Percentiles rank a stretch among this genome's conserved stretches.
phyloP scores from a whole-genome alignment of 2,888 invertebrate species.

The Panorpa germanica region DNA sequence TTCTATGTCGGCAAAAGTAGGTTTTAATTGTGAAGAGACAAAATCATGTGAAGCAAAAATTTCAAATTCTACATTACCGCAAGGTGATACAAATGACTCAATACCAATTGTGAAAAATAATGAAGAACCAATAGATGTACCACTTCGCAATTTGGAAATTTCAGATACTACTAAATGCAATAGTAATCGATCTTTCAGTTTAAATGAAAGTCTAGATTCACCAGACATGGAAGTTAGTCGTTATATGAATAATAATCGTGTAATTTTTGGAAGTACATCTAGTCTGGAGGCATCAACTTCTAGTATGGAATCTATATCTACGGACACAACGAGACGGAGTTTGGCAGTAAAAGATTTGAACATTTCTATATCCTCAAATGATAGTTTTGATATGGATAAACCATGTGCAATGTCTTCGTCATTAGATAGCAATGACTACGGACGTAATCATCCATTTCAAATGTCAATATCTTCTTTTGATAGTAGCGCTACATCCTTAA shows the following conservation, averaged over 20 bases:
- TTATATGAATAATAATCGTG: slow-evolving; percentile 25
- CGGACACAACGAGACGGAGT: too few species aligned
- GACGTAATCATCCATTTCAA: slow-evolving; percentile 7
- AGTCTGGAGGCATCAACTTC: slow-evolving; percentile 30
- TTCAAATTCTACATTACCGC: too few species aligned
- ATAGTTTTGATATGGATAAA: slow-evolving; percentile 9
- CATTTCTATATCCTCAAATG: slow-evolving; percentile 10
- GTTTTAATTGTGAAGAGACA: too few species aligned
- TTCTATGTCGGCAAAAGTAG: too few species aligned
- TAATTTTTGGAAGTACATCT: slow-evolving; percentile 28
- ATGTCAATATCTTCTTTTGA: slow-evolving; percentile 12
- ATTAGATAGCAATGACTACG: slow-evolving; percentile 14
- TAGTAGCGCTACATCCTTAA: slow-evolving; percentile 1
- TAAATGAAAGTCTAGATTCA: slow-evolving; percentile 29
- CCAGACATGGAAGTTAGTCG: slow-evolving; percentile 31
- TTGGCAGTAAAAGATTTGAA: slow-evolving; percentile 11
- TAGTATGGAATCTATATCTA: slow-evolving; percentile 30
- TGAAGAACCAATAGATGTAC: too few species aligned
- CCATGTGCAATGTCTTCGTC: too few species aligned
- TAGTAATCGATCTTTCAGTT: too few species aligned
- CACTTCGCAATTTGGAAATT: too few species aligned
- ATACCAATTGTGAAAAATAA: too few species aligned
- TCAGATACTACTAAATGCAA: too few species aligned
- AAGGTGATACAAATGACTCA: too few species aligned
- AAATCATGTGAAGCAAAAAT: too few species aligned